Conservation (phyloP, 2,113 vertebrate genomes). For the Eublepharis macularius region DNA sequence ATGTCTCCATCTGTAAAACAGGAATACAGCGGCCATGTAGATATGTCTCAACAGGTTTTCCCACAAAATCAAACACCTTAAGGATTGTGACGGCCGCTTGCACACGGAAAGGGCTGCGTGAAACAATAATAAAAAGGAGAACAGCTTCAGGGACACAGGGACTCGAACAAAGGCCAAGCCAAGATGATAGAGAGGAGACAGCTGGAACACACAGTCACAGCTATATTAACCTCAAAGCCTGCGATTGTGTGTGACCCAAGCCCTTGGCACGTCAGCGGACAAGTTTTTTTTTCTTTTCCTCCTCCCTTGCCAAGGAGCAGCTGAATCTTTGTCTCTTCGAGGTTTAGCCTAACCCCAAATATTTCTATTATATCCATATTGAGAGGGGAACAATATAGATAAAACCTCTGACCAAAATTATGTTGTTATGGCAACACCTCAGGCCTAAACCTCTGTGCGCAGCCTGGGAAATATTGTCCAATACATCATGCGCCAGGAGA, state of each 20-base stretch:
- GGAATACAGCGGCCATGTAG: not conserved
- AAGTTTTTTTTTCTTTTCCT: not conserved
- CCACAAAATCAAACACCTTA: not conserved
- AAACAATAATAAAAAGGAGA: not conserved
- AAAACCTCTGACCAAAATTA: conserved; percentile 41
- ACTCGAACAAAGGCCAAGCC: not conserved
- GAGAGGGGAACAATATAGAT: conserved; percentile 25
- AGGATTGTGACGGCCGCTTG: not conserved
- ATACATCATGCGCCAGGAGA: conserved; percentile 35
- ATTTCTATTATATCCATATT: conserved; percentile 21
- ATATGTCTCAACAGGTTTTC: not conserved
- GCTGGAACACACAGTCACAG: not conserved
- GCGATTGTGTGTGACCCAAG: not conserved
- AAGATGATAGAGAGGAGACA: conserved; percentile 1
- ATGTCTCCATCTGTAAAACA: not conserved
- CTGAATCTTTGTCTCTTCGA: not conserved
- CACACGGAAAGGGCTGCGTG: not conserved
- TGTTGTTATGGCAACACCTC: conserved; percentile 44
- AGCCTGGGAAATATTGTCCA: conserved; percentile 42
- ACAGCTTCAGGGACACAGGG: not conserved
- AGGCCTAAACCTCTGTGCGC: conserved; percentile 18
- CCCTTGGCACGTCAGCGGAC: not conserved
- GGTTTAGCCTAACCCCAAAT: conserved; percentile 29
- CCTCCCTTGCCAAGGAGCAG: not conserved
- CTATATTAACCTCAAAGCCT: conserved; percentile 1